A percentile compares a stretch with the other conserved stretches of the same genome.
These are phyloP conservation scores for Sminthurides bifidus DNA, from an alignment of 1,140 invertebrate species.

Conservation along the genomic window DNA sequence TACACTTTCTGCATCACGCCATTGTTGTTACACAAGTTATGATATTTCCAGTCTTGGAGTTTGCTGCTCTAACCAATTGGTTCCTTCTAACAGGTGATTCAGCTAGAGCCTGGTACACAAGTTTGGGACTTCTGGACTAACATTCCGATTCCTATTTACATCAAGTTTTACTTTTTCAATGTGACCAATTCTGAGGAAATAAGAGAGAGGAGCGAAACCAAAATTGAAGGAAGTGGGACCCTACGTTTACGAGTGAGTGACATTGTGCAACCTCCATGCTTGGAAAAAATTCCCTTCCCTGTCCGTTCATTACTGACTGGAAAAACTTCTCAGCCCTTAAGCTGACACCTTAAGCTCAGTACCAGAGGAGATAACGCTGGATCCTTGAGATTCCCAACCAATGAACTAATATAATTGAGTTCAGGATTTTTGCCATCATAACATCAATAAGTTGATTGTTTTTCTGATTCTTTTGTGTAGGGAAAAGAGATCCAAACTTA, in stretches of 20 bases:
- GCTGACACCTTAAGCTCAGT: too few relatives aligned
- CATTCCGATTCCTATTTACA: conserved; percentile 40
- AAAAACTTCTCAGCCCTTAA: too few relatives aligned
- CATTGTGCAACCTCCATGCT: too few relatives aligned
- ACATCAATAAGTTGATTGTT: too few relatives aligned
- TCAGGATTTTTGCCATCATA: too few relatives aligned
- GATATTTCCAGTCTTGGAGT: conserved; percentile 1
- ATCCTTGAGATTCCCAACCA: too few relatives aligned
- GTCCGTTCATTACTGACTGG: too few relatives aligned
- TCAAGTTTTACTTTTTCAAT: conserved; percentile 43
- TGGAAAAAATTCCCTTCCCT: too few relatives aligned
- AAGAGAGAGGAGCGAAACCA: conserved; percentile 37
- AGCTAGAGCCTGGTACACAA: conserved; percentile 20
- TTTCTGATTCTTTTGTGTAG: conserved; percentile 8
- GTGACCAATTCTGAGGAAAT: conserved; percentile 40
- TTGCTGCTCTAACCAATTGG: not conserved
- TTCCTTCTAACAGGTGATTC: conserved; percentile 12
- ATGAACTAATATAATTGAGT: too few relatives aligned
- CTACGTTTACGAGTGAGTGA: conserved; percentile 41
- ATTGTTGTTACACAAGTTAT: too few relatives aligned
- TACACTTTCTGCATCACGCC: too few relatives aligned
- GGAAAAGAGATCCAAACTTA: conserved; percentile 31
- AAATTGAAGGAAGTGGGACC: conserved; percentile 41
- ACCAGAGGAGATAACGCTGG: too few relatives aligned
- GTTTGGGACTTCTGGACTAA: conserved; percentile 36